Conservation (phyloP, 92 coral and sea anemone genomes). For the Bergia sp. region DNA sequence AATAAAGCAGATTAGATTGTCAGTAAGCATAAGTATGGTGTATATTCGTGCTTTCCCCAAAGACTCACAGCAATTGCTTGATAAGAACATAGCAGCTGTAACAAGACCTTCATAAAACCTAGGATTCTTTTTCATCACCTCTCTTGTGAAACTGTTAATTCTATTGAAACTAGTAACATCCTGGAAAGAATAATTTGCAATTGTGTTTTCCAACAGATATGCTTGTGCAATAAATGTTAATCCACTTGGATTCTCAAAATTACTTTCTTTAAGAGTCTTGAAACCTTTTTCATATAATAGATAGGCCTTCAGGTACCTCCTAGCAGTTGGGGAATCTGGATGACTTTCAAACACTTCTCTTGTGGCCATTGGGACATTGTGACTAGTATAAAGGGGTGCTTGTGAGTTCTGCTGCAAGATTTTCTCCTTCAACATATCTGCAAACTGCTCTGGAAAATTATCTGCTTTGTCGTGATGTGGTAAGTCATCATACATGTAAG, state of each 20-base stretch:
- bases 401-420: background rate
- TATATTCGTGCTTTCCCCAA: background rate
- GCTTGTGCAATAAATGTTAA: constrained; percentile 19
- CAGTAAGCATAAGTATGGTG: background rate
- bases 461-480: background rate
- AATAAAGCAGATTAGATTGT: constrained; percentile 12
- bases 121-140: constrained; percentile 6
- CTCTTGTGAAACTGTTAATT: background rate
- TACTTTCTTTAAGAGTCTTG: background rate
- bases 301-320: constrained; percentile 26
- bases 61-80: background rate
- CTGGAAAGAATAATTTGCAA: background rate
- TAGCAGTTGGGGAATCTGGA: constrained; percentile 30
- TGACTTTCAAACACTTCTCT: background rate
- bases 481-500: constrained; percentile 10
- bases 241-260: background rate
- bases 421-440: background rate
- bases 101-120: constrained; percentile 24
- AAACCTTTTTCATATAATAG: background rate
- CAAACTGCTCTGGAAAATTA: background rate
- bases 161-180: background rate
- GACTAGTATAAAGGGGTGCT: background rate
- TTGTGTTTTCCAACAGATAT: constrained; percentile 5
- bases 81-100: background rate
- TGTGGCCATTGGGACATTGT: background rate